These are phyloP conservation scores for Drosophila athabasca DNA, from an alignment of 1,140 invertebrate genomes.

Conservation along the genomic window DNA sequence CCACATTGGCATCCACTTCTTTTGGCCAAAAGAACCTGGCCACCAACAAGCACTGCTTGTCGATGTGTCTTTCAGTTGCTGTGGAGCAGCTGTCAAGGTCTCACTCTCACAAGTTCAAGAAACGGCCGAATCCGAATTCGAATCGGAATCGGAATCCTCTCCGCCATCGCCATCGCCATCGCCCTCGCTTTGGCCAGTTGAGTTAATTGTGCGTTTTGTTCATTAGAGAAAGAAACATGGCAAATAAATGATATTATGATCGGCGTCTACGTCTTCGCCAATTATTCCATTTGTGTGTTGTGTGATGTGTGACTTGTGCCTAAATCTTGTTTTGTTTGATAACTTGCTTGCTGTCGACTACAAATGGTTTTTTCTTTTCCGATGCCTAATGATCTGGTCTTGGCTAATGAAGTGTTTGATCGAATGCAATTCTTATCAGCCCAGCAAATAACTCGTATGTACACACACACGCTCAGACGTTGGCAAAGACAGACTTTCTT, in stretches of 20 bases:
- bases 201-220: constrained; percentile 47
- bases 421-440: constrained; percentile 59
- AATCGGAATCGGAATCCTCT: too few relatives aligned
- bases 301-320: constrained; percentile 10
- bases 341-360: constrained; percentile 21
- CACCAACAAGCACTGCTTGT: constrained; percentile 49
- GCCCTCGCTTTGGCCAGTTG: constrained; percentile 9
- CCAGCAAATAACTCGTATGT: constrained; percentile 29
- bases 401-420: constrained; percentile 11
- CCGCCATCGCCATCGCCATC: constrained; percentile 29
- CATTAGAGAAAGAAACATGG: constrained; percentile 24
- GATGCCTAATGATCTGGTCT: constrained; percentile 27
- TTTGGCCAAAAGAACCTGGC: constrained; percentile 66
- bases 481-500: constrained; percentile 74
- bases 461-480: constrained; percentile 12
- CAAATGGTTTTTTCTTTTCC: constrained; percentile 30
- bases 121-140: constrained; percentile 26
- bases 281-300: too few relatives aligned
- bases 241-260: constrained; percentile 17
- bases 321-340: constrained; percentile 18
- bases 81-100: constrained; percentile 84
- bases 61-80: constrained; percentile 60
- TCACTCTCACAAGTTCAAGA: constrained; percentile 83
- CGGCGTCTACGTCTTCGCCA: constrained; percentile 6
- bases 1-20: constrained; percentile 55